Conservation (phyloP, 2,797 vertebrate species). For the Microctenopoma stevenorrisi region DNA sequence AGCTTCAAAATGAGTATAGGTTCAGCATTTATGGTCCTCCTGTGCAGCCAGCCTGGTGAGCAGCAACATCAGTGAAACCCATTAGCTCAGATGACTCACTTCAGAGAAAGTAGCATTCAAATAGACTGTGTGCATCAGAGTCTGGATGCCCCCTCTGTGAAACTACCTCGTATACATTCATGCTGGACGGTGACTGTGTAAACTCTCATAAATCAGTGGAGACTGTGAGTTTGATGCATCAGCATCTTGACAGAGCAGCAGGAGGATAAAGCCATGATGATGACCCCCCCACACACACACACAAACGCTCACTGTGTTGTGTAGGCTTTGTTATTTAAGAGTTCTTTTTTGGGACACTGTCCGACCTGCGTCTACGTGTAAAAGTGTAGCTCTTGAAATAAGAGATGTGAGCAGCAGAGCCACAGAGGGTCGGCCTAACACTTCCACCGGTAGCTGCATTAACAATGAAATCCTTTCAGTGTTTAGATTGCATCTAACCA, state of each 20-base stretch:
- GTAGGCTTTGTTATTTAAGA: background rate
- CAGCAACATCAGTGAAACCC: background rate
- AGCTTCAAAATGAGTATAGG: too few species aligned
- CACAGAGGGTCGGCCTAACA: conserved; percentile 3
- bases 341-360: too few species aligned
- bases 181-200: background rate
- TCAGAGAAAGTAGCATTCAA: background rate
- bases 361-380: background rate
- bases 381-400: background rate
- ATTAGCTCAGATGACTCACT: background rate
- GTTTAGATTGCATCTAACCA: conserved; percentile 76
- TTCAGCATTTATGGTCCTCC: background rate
- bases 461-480: conserved; percentile 74
- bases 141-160: background rate
- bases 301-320: background rate
- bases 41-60: background rate
- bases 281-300: too few species aligned
- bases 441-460: conserved; percentile 21
- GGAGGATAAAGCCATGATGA: conserved; percentile 11
- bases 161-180: background rate
- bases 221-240: conserved; percentile 9
- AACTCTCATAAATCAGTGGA: conserved; percentile 8
- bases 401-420: conserved; percentile 8
- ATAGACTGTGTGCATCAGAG: background rate
- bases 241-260: conserved; percentile 19